Conservation (phyloP, 1,140 invertebrate genomes). For the Leptinotarsa texana region DNA sequence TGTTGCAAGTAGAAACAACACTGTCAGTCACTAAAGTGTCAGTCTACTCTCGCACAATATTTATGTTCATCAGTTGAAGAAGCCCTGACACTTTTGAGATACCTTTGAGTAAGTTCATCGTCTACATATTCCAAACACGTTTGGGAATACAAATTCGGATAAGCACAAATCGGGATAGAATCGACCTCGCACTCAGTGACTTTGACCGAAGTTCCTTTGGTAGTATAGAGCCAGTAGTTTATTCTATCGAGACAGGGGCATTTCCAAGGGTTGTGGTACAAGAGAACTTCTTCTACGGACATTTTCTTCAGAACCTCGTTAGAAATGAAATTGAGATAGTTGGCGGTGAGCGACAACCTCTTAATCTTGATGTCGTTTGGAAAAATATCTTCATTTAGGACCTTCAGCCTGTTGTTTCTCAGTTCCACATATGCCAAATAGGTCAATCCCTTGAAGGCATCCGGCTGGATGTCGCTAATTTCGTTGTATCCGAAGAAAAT, state of each 20-base stretch:
- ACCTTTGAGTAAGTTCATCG: conserved; percentile 23
- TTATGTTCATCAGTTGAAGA: neutral
- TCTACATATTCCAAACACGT: conserved; percentile 33
- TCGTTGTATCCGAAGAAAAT: conserved; percentile 34
- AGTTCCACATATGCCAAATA: conserved; percentile 34
- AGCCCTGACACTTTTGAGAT: neutral
- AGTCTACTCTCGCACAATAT: neutral
- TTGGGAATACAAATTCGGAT: conserved; percentile 18
- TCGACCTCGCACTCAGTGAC: conserved; percentile 3
- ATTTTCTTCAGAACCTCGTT: conserved; percentile 35
- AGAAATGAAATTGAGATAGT: conserved; percentile 35
- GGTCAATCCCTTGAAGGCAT: conserved; percentile 31
- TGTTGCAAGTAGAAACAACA: too few relatives aligned
- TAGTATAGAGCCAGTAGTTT: conserved; percentile 30
- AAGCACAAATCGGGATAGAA: conserved; percentile 30
- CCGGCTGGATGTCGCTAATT: conserved; percentile 29
- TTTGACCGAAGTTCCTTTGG: conserved; percentile 27
- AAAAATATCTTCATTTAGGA: conserved; percentile 31
- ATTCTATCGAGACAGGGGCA: conserved; percentile 38
- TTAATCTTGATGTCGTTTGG: conserved; percentile 32
- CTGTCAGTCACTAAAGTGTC: neutral
- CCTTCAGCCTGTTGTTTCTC: conserved; percentile 32
- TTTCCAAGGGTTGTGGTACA: conserved; percentile 39
- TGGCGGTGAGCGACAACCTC: conserved; percentile 30
- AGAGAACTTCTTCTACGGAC: conserved; percentile 30